A percentile compares a stretch with the other conserved stretches of the same genome.
phyloP scores from a whole-genome alignment of 2,113 vertebrate species.

The Aleadryas rufinucha region DNA sequence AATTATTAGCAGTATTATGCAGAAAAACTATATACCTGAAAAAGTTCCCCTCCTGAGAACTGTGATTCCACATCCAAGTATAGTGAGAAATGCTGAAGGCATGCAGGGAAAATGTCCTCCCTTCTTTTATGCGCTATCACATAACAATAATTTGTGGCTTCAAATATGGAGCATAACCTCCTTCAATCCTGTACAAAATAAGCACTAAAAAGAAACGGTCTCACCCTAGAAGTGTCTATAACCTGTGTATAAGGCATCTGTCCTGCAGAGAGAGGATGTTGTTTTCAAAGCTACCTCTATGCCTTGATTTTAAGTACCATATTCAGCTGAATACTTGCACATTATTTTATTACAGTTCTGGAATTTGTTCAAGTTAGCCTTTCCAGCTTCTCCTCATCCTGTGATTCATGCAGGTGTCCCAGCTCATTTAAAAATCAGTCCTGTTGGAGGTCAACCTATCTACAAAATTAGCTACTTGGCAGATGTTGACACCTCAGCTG shows the following conservation, averaged over 20 bases:
- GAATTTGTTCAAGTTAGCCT: not conserved
- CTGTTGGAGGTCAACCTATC: not conserved
- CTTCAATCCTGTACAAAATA: not conserved
- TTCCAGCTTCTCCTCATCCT: not conserved
- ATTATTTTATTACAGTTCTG: not conserved
- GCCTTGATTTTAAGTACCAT: not conserved
- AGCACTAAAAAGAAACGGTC: not conserved
- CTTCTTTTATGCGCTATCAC: not conserved
- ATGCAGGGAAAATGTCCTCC: not conserved
- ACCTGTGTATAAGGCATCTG: not conserved
- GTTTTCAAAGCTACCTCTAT: not conserved
- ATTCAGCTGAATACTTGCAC: not conserved
- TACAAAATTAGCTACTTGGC: not conserved
- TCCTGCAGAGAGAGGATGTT: not conserved
- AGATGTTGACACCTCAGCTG: not conserved
- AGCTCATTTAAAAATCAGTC: not conserved
- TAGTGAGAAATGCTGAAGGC: not conserved
- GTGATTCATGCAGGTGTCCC: not conserved
- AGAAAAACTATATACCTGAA: not conserved
- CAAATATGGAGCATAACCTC: not conserved
- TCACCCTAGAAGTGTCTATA: not conserved
- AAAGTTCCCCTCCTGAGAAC: not conserved
- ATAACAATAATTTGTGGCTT: not conserved
- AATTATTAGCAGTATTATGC: not conserved
- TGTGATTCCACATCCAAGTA: not conserved